Evolutionary conservation across 1,140 invertebrate species (phyloP).

Genomic region (Phymastichus coffea): DNA sequence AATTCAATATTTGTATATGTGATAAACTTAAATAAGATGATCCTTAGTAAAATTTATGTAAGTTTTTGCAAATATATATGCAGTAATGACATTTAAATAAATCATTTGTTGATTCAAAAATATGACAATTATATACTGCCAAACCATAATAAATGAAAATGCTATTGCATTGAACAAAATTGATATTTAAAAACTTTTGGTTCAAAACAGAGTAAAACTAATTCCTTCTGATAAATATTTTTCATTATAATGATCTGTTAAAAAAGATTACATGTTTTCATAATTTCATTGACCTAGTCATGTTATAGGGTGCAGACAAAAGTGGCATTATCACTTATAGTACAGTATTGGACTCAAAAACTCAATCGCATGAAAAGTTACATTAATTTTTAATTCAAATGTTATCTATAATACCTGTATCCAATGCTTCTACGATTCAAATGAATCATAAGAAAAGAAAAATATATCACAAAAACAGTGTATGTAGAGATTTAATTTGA

Average conservation of each 20-base stretch:
- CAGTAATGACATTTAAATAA: slow-evolving; percentile 19
- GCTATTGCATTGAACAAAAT: slow-evolving; percentile 47
- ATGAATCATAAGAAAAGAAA: slow-evolving; percentile 18
- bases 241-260: slow-evolving; percentile 38
- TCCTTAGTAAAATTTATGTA: slow-evolving; percentile 24
- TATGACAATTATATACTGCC: slow-evolving; percentile 50
- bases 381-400: slow-evolving; percentile 1
- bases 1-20: slow-evolving; percentile 17
- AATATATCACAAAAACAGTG: slow-evolving; percentile 19
- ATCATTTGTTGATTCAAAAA: slow-evolving; percentile 34
- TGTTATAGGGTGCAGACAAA: slow-evolving; percentile 37
- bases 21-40: slow-evolving; percentile 21
- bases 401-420: not conserved
- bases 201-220: slow-evolving; percentile 29
- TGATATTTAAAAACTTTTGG: slow-evolving; percentile 41
- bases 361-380: not conserved
- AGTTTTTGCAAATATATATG: slow-evolving; percentile 30
- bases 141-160: slow-evolving; percentile 49
- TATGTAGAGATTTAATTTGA: slow-evolving; percentile 2
- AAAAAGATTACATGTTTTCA: slow-evolving; percentile 36
- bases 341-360: not conserved
- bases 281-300: slow-evolving; percentile 51
- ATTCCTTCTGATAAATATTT: slow-evolving; percentile 44
- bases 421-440: slow-evolving; percentile 12
- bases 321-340: slow-evolving; percentile 16